Conservation (phyloP, 2,113 vertebrate genomes). For the Mirounga angustirostris region DNA sequence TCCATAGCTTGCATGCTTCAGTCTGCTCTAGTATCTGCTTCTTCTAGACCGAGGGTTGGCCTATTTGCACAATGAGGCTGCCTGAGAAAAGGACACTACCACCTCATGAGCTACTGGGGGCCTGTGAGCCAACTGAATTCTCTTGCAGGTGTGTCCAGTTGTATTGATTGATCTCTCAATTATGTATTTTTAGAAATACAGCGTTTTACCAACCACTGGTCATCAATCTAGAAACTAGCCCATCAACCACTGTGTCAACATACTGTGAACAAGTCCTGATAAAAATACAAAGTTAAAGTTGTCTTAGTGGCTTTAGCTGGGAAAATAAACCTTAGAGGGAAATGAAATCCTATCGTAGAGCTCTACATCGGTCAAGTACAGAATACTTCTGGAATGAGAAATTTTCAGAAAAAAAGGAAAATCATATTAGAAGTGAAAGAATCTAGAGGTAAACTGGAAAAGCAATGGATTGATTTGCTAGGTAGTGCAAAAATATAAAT, state of each 20-base stretch:
- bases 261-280: conserved; percentile 53
- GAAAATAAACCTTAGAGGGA: conserved; percentile 42
- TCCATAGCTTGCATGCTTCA: neutral
- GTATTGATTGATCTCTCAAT: conserved; percentile 78
- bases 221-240: conserved; percentile 76
- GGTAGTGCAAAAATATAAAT: neutral
- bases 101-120: no score
- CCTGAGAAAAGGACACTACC: neutral
- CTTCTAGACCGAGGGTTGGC: neutral
- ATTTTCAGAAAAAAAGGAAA: neutral
- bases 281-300: conserved; percentile 71
- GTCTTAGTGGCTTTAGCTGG: conserved; percentile 3
- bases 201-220: conserved; percentile 63
- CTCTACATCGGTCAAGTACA: neutral
- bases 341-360: conserved; percentile 17
- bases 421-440: neutral
- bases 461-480: neutral
- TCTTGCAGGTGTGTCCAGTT: conserved; percentile 49
- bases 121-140: neutral
- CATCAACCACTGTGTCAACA: conserved; percentile 71
- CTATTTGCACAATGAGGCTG: neutral
- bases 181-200: conserved; percentile 79
- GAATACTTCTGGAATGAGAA: neutral
- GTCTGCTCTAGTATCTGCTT: neutral
- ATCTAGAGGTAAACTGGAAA: neutral